These are phyloP conservation scores for cattle (Bos taurus) DNA, from an alignment of 2,113 vertebrate genomes.

Conservation along the genomic window DNA sequence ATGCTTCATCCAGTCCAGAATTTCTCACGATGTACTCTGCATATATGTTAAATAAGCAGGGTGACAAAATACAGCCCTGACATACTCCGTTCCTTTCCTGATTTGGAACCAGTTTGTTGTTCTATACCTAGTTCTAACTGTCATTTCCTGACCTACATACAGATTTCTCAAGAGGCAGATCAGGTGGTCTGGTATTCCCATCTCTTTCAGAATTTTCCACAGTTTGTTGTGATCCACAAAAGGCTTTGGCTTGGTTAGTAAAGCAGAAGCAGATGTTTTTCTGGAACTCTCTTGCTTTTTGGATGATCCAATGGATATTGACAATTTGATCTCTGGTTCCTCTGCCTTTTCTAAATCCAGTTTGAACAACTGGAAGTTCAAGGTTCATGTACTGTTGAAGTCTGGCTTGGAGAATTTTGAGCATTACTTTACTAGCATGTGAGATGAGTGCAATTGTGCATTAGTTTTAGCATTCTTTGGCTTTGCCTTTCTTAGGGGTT, in stretches of 20 bases:
- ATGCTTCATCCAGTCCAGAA: neutral
- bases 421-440: neutral
- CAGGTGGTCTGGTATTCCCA: neutral
- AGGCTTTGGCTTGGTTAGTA: neutral
- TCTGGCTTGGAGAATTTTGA: neutral
- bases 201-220: neutral
- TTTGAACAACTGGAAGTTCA: neutral
- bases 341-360: neutral
- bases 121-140: neutral
- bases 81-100: neutral
- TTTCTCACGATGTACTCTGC: neutral
- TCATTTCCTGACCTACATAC: neutral
- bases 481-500: neutral
- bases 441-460: accelerated
- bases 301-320: neutral
- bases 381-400: neutral
- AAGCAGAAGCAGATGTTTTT: neutral
- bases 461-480: neutral
- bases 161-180: neutral
- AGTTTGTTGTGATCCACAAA: neutral
- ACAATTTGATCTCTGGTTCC: neutral
- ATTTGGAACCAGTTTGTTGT: neutral
- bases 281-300: neutral
- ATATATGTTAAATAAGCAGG: neutral
- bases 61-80: neutral